A percentile compares a stretch with the other conserved stretches of the same genome.
Conservation (phyloP, 2,113 vertebrate species). For the Acrocephalus arundinaceus region DNA sequence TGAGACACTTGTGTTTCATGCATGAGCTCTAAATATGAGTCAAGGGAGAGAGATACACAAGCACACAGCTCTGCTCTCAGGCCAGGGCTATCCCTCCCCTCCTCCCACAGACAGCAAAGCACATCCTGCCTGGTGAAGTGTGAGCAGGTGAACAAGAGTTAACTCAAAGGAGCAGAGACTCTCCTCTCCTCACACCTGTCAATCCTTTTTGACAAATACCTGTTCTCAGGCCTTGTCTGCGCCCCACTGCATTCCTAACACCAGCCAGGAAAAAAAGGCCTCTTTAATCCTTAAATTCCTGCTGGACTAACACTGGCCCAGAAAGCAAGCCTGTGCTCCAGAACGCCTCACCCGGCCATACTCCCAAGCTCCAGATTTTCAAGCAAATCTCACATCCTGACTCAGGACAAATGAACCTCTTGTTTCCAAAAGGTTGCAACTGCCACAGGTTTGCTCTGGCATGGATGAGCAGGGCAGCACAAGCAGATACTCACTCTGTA, state of each 20-base stretch:
- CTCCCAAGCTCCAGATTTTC: background rate
- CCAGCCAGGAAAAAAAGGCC: background rate
- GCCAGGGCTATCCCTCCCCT: background rate
- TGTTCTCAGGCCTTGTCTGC: background rate
- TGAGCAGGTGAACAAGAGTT: background rate
- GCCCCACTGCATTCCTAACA: background rate
- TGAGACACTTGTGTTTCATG: background rate
- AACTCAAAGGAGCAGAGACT: background rate
- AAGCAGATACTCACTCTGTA: conserved; percentile 10
- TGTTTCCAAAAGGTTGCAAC: background rate
- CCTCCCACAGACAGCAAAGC: background rate
- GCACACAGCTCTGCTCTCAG: background rate
- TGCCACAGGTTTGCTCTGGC: background rate
- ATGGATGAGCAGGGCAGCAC: accelerated
- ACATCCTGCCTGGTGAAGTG: background rate
- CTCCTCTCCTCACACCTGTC: background rate
- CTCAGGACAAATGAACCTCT: background rate
- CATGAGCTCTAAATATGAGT: background rate
- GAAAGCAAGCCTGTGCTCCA: background rate
- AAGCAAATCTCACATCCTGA: background rate
- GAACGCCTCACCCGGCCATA: background rate
- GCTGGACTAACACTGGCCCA: background rate
- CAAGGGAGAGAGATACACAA: background rate
- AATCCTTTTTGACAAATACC: background rate
- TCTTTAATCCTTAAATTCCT: conserved; percentile 8